Conservation (phyloP, 1,140 invertebrate species). For the Philopotamus ludificatus region DNA sequence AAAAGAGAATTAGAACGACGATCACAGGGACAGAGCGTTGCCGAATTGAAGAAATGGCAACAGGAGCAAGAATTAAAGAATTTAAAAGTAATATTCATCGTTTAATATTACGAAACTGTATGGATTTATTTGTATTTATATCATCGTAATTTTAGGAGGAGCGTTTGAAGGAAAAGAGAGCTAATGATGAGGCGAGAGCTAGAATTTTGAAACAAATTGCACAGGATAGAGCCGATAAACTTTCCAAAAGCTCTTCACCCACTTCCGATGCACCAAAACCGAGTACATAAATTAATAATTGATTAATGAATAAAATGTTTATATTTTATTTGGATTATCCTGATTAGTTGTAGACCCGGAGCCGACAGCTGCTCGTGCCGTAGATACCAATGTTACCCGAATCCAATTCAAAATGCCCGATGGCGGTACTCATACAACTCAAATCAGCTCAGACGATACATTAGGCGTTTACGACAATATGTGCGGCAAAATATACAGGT, state of each 20-base stretch:
- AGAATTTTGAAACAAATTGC: constrained; percentile 72
- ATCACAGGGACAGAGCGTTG: constrained; percentile 67
- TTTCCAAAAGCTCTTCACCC: constrained; percentile 45
- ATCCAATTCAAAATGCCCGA: constrained; percentile 83
- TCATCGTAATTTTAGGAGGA: constrained; percentile 61
- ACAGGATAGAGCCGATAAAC: constrained; percentile 67
- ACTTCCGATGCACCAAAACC: constrained; percentile 24
- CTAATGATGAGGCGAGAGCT: constrained; percentile 66
- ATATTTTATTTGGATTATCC: not conserved
- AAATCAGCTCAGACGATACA: constrained; percentile 61
- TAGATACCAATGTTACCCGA: constrained; percentile 50
- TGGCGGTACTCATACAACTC: constrained; percentile 66
- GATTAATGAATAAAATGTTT: not conserved
- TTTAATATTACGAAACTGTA: too few species aligned
- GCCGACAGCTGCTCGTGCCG: constrained; percentile 3
- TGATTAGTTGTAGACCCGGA: constrained; percentile 15
- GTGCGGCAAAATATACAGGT: constrained; percentile 58
- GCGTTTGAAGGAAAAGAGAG: constrained; percentile 68
- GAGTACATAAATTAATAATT: constrained; percentile 5
- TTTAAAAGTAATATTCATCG: constrained; percentile 47
- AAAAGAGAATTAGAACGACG: constrained; percentile 70
- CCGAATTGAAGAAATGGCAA: constrained; percentile 67
- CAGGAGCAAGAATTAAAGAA: constrained; percentile 74
- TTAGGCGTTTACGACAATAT: constrained; percentile 61
- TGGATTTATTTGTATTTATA: too few species aligned